phyloP scores from a whole-genome alignment of 64 coral and sea anemone genomes.

The Pachyseris speciosa region DNA sequence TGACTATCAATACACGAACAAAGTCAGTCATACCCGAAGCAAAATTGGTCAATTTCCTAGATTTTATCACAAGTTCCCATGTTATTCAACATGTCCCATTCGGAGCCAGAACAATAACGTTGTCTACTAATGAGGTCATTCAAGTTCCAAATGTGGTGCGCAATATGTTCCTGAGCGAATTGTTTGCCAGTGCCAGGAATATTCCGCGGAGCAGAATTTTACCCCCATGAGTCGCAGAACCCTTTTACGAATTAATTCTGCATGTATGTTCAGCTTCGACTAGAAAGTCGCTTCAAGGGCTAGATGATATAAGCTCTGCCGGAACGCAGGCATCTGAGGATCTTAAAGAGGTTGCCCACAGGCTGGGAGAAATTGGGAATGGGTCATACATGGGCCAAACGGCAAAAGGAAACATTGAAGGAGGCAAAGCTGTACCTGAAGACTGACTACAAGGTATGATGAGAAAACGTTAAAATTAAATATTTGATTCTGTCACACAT shows the following conservation, averaged over 20 bases:
- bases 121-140: neutral
- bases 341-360: neutral
- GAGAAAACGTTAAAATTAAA: neutral
- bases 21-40: neutral
- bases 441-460: neutral
- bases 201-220: slow-evolving; percentile 50
- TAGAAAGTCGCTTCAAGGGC: slow-evolving; percentile 67
- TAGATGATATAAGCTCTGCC: slow-evolving; percentile 47
- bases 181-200: slow-evolving; percentile 61
- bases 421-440: slow-evolving; percentile 9
- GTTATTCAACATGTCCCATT: slow-evolving; percentile 29
- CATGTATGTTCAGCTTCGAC: slow-evolving; percentile 66
- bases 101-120: slow-evolving; percentile 19
- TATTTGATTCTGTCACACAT: neutral
- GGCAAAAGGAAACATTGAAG: slow-evolving; percentile 11
- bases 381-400: slow-evolving; percentile 16
- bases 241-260: slow-evolving; percentile 62
- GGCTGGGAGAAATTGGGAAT: slow-evolving; percentile 26
- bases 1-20: neutral
- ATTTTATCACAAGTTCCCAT: slow-evolving; percentile 21
- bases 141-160: slow-evolving; percentile 68
- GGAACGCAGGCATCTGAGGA: slow-evolving; percentile 22
- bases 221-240: slow-evolving; percentile 40
- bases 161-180: slow-evolving; percentile 66
- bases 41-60: slow-evolving; percentile 6